A percentile compares a stretch with the other conserved stretches of the same genome.
Conservation (phyloP, 2,888 invertebrate genomes). For the Drosophila multiciliata region DNA sequence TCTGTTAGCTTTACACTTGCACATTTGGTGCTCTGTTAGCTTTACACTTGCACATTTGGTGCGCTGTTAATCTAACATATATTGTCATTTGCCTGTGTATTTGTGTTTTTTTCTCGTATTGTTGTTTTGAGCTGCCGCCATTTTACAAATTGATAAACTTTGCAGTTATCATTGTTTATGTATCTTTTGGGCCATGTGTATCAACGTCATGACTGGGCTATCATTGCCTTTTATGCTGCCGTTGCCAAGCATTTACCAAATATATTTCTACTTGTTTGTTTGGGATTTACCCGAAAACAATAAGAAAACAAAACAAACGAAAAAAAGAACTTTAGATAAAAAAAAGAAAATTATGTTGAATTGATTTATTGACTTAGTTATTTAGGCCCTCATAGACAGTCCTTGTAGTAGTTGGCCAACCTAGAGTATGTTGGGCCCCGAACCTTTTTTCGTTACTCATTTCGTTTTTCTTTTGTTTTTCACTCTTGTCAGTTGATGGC, state of each 20-base stretch:
- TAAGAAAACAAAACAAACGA: slow-evolving; percentile 20
- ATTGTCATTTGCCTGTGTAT: background rate
- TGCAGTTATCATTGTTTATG: slow-evolving; percentile 77
- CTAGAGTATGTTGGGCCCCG: slow-evolving; percentile 8
- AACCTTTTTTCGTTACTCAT: slow-evolving; percentile 38
- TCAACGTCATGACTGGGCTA: slow-evolving; percentile 48
- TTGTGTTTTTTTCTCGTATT: slow-evolving; percentile 10
- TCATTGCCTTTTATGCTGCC: slow-evolving; percentile 45
- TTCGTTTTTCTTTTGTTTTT: slow-evolving; percentile 33
- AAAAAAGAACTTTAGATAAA: slow-evolving; percentile 32
- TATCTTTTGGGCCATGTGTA: slow-evolving; percentile 59
- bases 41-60: slow-evolving; percentile 6
- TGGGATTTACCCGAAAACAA: slow-evolving; percentile 64
- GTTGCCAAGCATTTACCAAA: slow-evolving; percentile 55
- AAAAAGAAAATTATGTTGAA: slow-evolving; percentile 75
- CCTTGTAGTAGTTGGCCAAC: slow-evolving; percentile 20
- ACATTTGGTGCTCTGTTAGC: background rate
- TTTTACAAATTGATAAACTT: slow-evolving; percentile 79
- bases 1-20: slow-evolving; percentile 29
- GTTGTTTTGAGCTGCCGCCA: slow-evolving; percentile 46
- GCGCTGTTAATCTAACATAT: background rate
- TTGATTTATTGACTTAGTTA: slow-evolving; percentile 81
- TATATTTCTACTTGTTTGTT: slow-evolving; percentile 64
- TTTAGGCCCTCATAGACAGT: slow-evolving; percentile 72
- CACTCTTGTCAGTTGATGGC: slow-evolving; percentile 51